A percentile compares a stretch with the other conserved stretches of the same genome.
These are phyloP conservation scores for Cosmia pyralina DNA, from an alignment of 2,888 invertebrate genomes.

Conservation along the genomic window DNA sequence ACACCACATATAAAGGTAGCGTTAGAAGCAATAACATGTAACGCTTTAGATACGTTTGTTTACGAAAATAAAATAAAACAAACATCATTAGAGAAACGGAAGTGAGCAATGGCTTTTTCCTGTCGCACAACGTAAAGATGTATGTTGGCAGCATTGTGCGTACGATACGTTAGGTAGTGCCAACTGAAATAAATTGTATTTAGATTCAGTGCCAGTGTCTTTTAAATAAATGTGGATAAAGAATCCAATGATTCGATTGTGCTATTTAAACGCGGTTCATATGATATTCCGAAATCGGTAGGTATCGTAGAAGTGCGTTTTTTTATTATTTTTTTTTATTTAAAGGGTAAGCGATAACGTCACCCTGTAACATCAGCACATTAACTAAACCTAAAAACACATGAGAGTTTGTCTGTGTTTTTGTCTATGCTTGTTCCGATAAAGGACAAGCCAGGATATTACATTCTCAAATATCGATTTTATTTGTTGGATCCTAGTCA, in stretches of 20 bases:
- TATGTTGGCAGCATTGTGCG: conserved; percentile 62
- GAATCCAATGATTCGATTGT: conserved; percentile 2
- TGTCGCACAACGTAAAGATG: conserved; percentile 66
- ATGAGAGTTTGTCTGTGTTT: too few species aligned
- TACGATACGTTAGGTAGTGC: conserved; percentile 48
- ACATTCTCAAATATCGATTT: too few species aligned
- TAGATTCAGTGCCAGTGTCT: conserved; percentile 30
- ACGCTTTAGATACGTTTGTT: conserved; percentile 41
- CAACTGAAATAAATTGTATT: conserved; percentile 57
- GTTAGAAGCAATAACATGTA: conserved; percentile 40
- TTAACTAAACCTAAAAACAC: too few species aligned
- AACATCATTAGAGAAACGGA: conserved; percentile 73
- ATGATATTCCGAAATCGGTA: neutral
- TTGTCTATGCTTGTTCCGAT: too few species aligned
- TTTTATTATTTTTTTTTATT: too few species aligned
- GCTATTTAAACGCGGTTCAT: neutral
- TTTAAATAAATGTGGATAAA: conserved; percentile 28
- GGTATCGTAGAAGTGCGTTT: too few species aligned
- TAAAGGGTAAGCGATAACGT: too few species aligned
- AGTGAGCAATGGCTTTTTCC: conserved; percentile 71
- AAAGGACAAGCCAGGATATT: too few species aligned
- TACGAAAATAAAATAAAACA: conserved; percentile 67
- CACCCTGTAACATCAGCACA: too few species aligned
- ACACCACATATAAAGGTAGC: neutral
- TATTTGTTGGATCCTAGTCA: too few species aligned